Evolutionary conservation across 2,888 invertebrate genomes (phyloP), one percentile per base, ranked within the genome.

Genomic region (Phalangium opilio): DNA sequence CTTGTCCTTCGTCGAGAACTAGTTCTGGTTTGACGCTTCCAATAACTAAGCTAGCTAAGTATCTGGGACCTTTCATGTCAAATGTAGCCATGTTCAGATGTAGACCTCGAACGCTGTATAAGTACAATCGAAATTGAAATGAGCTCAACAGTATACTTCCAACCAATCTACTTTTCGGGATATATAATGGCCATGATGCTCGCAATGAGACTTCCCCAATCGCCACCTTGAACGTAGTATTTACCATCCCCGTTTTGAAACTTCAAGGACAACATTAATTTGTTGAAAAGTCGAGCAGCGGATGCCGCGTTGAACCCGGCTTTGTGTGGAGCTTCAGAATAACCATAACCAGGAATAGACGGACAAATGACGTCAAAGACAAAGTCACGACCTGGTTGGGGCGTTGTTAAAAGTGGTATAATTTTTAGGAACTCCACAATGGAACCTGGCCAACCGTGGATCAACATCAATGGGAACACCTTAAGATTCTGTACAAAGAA

Each of bases 401-500:
- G 71, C 0, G 67, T 70, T 7, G 52, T 77, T 33, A 83, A 62
- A 48, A 75, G 59, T 0, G 83, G 82, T 45, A 83, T 76, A 8
- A 82, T 64, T 46, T 79, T 79, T 60, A 81, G 79, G 64, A 84
- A 86, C 64, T 87, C 85, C 3, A 78, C 72, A 1, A 86, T 65
- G 0, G 82, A 81, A 2, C 85, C 83, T 0, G 87, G 89, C 87
- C 87, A 87, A 17, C 87, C 85, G 57, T 87, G 86, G 14, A 82
- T 62, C 41, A 89, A 48, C 3, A 87, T 63, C 10, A 89, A 54
- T 15, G 86, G 83, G 1, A 79, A 55, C 1, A 76, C 71, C 15
- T 51, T 57, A 1, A 51, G 5, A 8, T 27, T 27, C 27, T 27
- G 8, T 8, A 27, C 4, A 27, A 27, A 27, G 4, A 27, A 27